Conservation (phyloP, 2,797 vertebrate species). For the Coregonus suidteri region DNA sequence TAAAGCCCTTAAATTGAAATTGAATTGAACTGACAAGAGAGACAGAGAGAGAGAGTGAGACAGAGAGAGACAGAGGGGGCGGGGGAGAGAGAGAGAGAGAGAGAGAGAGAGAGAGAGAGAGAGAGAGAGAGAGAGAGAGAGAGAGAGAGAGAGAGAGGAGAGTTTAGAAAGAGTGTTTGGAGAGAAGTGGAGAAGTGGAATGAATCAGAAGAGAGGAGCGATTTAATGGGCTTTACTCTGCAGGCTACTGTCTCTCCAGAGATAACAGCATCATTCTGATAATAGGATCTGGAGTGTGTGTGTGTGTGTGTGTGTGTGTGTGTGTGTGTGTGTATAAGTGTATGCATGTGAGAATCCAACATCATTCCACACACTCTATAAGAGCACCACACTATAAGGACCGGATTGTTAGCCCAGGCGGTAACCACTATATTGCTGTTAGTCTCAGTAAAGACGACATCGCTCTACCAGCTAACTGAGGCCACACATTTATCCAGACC, state of each 20-base stretch:
- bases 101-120: too few relatives aligned
- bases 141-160: too few relatives aligned
- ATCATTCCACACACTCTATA: not conserved
- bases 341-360: not conserved
- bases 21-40: not conserved
- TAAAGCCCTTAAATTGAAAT: too few relatives aligned
- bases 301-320: not conserved
- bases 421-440: not conserved
- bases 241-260: not conserved
- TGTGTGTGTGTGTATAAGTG: not conserved
- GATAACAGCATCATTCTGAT: not conserved
- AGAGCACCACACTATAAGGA: not conserved
- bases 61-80: not conserved
- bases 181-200: not conserved
- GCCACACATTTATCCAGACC: not conserved
- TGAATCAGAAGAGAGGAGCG: not conserved
- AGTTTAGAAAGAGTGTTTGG: not conserved
- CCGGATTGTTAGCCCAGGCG: not conserved
- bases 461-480: not conserved
- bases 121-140: too few relatives aligned
- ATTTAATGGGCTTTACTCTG: not conserved
- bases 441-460: not conserved
- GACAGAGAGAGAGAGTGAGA: not conserved
- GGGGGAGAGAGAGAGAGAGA: too few relatives aligned
- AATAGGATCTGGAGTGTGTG: not conserved